Evolutionary conservation across 2,888 invertebrate genomes (phyloP).

Genomic region (Aphelenchoides bicaudatus): DNA sequence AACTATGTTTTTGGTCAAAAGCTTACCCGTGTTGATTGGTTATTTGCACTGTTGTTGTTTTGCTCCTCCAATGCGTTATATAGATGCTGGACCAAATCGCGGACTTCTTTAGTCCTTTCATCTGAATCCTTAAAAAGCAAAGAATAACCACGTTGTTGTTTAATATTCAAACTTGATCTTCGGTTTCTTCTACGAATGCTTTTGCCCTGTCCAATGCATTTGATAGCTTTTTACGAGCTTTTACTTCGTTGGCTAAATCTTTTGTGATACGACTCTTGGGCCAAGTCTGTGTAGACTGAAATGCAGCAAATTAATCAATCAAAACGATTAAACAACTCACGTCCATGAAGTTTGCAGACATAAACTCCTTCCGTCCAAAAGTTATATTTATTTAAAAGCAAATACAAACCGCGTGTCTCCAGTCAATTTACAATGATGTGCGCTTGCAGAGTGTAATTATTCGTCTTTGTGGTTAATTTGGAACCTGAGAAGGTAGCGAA

Average conservation of each 20-base stretch:
- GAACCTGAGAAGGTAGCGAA: no score
- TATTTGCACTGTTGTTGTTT: not conserved
- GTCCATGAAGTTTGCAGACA: no score
- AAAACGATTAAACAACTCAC: no score
- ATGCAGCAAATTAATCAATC: no score
- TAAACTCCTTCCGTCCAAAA: no score
- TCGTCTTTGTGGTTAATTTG: no score
- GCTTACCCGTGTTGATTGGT: not conserved
- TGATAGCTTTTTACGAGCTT: not conserved
- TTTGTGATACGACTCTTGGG: slow-evolving; percentile 17
- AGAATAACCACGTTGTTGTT: not conserved
- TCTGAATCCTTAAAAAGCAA: not conserved
- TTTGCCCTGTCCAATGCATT: slow-evolving; percentile 3
- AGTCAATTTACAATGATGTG: no score
- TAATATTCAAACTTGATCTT: not conserved
- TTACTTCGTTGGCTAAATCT: slow-evolving; percentile 6
- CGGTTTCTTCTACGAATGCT: slow-evolving; percentile 6
- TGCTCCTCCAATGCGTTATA: slow-evolving; percentile 11
- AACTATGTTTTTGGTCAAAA: not conserved
- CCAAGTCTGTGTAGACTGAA: slow-evolving; percentile 20
- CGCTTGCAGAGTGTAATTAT: no score
- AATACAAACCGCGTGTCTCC: no score
- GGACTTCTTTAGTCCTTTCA: not conserved
- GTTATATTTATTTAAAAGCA: no score
- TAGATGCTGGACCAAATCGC: slow-evolving; percentile 15